phyloP scores from a whole-genome alignment of 64 coral and sea anemone genomes.

The Acropora tenuis region DNA sequence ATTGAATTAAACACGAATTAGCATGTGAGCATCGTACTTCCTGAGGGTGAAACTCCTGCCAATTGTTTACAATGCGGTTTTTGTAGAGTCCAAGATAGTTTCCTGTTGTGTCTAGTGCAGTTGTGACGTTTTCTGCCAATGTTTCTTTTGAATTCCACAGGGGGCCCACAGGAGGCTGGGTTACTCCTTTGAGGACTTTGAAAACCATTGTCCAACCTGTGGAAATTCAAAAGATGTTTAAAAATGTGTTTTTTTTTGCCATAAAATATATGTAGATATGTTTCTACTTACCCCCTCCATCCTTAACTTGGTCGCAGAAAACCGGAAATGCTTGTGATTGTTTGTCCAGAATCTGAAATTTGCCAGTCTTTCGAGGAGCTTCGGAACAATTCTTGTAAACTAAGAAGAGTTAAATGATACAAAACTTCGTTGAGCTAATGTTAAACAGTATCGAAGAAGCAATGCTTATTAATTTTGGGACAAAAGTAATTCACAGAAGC shows the following conservation, averaged over 20 bases:
- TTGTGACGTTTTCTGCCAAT: neutral
- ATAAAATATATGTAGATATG: neutral
- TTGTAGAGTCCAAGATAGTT: slow-evolving; percentile 5
- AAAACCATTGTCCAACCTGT: slow-evolving; percentile 50
- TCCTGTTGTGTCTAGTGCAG: slow-evolving; percentile 3
- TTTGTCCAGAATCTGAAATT: neutral
- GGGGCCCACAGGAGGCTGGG: neutral
- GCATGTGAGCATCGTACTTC: neutral
- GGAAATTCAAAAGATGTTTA: no score
- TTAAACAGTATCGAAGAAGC: no score
- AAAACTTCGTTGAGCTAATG: no score
- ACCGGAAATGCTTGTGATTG: neutral
- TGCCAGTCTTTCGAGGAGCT: neutral
- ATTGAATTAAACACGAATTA: neutral
- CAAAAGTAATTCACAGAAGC: no score
- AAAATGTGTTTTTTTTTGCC: no score
- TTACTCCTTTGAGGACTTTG: slow-evolving; percentile 1
- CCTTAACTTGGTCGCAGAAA: slow-evolving; percentile 14
- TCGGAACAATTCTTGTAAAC: neutral
- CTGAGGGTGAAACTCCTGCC: slow-evolving; percentile 14
- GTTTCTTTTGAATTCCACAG: neutral
- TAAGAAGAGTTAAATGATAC: neutral
- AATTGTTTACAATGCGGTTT: slow-evolving; percentile 34
- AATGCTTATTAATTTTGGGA: no score
- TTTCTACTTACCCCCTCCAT: neutral